phyloP scores from a whole-genome alignment of 1,140 invertebrate genomes.

The Panagrolaimus sp. region DNA sequence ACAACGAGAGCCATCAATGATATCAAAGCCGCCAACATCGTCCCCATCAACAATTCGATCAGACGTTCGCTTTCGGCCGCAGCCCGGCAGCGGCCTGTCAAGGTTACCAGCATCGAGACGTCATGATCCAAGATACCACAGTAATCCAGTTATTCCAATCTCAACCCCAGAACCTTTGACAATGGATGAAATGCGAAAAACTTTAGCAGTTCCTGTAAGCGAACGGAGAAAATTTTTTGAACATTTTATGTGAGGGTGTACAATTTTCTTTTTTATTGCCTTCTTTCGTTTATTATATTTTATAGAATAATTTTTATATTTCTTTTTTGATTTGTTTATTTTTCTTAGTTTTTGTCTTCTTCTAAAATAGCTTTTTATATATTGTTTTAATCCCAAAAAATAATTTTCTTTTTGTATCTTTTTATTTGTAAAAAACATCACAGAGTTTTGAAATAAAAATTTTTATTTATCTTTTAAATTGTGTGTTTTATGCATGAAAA shows the following conservation, averaged over 20 bases:
- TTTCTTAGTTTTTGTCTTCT: too few species aligned
- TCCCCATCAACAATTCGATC: not conserved
- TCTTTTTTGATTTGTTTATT: too few species aligned
- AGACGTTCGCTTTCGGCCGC: constrained; percentile 25
- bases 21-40: not conserved
- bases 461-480: too few species aligned
- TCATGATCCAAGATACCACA: constrained; percentile 57
- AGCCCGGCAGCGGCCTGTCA: constrained; percentile 8
- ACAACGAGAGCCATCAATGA: constrained; percentile 1
- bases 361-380: too few species aligned
- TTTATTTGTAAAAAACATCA: too few species aligned
- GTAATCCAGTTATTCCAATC: constrained; percentile 49
- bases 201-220: constrained; percentile 40
- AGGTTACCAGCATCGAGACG: constrained; percentile 16
- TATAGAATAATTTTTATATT: too few species aligned
- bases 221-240: constrained; percentile 56
- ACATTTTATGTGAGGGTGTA: constrained; percentile 49
- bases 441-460: too few species aligned
- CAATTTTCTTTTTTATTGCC: constrained; percentile 31
- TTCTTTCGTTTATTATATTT: not conserved
- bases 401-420: too few species aligned
- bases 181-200: not conserved
- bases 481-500: too few species aligned
- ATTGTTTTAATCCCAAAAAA: too few species aligned
- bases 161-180: not conserved